phyloP scores from a whole-genome alignment of 2,113 vertebrate genomes.

The Perccottus glenii region DNA sequence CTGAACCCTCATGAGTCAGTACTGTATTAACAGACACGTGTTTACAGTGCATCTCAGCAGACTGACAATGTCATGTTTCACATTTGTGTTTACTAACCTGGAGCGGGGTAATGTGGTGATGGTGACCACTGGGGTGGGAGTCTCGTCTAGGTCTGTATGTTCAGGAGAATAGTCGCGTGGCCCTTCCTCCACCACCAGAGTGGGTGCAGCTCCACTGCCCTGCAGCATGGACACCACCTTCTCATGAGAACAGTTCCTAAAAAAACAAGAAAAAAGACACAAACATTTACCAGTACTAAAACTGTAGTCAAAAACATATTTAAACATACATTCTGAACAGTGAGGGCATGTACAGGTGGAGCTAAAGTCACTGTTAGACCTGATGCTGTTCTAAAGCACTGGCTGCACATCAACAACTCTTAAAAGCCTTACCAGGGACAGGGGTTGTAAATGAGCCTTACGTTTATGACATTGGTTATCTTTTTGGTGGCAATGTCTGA shows the following conservation, averaged over 20 bases:
- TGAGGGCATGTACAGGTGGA: no score
- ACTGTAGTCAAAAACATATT: no score
- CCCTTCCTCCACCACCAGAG: conserved; percentile 94
- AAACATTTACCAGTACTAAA: no score
- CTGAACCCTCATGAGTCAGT: not conserved
- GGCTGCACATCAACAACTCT: no score
- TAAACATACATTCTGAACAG: no score
- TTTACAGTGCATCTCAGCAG: not conserved
- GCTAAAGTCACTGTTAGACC: no score
- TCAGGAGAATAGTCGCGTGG: conserved; percentile 85
- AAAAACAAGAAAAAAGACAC: not conserved
- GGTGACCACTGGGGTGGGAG: conserved; percentile 48
- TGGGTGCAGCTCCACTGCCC: conserved; percentile 95
- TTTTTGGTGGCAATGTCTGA: no score
- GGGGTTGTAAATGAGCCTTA: no score
- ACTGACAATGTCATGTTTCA: not conserved
- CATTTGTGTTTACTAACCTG: conserved; percentile 35
- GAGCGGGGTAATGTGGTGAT: conserved; percentile 66
- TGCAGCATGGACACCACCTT: conserved; percentile 99
- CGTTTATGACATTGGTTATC: no score
- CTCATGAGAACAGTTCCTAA: conserved; percentile 96
- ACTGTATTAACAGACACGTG: not conserved
- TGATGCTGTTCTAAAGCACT: no score
- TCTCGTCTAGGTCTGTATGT: conserved; percentile 83
- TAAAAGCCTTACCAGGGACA: no score